These are phyloP conservation scores for Oreocharis arfaki DNA, from an alignment of 2,113 vertebrate genomes.

Conservation along the genomic window DNA sequence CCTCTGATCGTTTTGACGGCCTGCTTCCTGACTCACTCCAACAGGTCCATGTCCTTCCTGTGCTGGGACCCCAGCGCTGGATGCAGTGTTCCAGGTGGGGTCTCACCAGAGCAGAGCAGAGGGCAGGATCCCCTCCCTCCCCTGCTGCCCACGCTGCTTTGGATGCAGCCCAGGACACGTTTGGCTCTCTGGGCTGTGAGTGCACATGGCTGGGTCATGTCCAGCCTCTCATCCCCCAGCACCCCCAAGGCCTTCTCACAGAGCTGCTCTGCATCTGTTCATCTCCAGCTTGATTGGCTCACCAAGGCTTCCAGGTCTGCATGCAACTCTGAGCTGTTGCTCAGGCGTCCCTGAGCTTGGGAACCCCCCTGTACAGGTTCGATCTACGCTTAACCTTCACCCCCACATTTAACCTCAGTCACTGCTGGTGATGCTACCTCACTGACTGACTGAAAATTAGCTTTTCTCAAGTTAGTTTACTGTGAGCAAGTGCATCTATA, in stretches of 20 bases:
- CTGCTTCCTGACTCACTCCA: accelerated
- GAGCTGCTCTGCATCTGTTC: background rate
- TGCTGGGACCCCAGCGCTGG: background rate
- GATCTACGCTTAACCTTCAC: too few relatives aligned
- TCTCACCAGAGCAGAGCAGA: background rate
- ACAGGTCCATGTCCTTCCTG: background rate
- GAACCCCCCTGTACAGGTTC: accelerated
- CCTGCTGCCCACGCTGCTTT: background rate
- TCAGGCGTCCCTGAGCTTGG: background rate
- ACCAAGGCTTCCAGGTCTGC: accelerated
- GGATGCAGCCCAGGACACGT: background rate
- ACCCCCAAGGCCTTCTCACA: background rate
- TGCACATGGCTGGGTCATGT: background rate
- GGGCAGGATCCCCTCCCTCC: background rate
- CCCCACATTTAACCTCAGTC: background rate
- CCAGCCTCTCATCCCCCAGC: background rate
- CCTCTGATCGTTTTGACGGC: background rate
- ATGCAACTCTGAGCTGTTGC: background rate
- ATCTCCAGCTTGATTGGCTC: background rate
- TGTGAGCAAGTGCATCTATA: background rate
- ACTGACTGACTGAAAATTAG: background rate
- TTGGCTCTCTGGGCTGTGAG: background rate
- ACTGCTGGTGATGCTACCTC: background rate
- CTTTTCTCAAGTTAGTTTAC: background rate
- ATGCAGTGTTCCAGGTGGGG: background rate